These are phyloP conservation scores for Prochilodus magdalenae DNA, from an alignment of 2,113 vertebrate species.

Conservation along the genomic window DNA sequence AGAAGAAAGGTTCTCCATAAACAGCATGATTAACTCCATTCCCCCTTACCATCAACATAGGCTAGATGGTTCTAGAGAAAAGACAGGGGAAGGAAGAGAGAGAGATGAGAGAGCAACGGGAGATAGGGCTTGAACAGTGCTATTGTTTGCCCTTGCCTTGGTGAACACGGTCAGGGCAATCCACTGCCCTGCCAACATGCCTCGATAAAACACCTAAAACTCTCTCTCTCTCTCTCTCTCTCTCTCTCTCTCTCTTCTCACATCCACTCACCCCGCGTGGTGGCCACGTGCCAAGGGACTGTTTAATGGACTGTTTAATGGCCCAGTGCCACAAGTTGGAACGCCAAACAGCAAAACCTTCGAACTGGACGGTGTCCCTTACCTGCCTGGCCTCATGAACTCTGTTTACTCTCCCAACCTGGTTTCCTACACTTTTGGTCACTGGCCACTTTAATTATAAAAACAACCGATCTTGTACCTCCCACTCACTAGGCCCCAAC, in stretches of 20 bases:
- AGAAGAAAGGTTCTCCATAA: no score
- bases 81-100: constrained; percentile 27
- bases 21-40: no score
- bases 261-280: constrained; percentile 34
- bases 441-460: no score
- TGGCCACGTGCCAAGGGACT: neutral
- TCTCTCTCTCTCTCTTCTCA: neutral
- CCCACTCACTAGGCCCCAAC: neutral
- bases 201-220: neutral
- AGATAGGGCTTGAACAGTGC: constrained; percentile 46
- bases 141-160: constrained; percentile 66
- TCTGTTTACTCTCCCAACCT: no score
- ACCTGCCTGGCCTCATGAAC: neutral
- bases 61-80: neutral
- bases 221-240: no score
- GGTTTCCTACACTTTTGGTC: no score
- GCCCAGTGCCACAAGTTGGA: neutral
- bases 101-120: constrained; percentile 58
- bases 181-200: constrained; percentile 34
- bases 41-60: neutral
- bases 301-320: neutral
- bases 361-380: neutral
- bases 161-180: constrained; percentile 64
- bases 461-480: neutral
- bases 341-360: neutral